Evolutionary conservation across 2,113 vertebrate species (phyloP), one percentile per base, ranked within the genome.

Genomic region (Centropristis striata): DNA sequence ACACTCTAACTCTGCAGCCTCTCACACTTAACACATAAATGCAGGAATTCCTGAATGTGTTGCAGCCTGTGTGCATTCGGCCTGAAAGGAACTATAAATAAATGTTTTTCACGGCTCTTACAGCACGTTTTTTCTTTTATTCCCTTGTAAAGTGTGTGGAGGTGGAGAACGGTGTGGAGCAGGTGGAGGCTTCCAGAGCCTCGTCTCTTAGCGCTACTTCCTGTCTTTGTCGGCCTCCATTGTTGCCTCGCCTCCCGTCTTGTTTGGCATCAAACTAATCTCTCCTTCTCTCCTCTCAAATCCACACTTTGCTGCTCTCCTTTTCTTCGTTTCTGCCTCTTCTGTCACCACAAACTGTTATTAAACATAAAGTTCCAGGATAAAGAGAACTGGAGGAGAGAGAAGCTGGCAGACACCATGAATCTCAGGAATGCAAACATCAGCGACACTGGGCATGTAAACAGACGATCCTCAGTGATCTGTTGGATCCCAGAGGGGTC

Each of bases 161-260:
- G 41, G 54, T 75, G 65, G 70, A 71, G 67, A 65, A 9, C 39
- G 68, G 74, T 71, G 58, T 8, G 39, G 68, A 69, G 74, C 88
- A 90, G 86, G 88, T 90, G 88, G 71, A 86, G 80, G 86, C 83
- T 84, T 90, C 70, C 81, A 73, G 63, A 69, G 49, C 37, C 60
- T 79, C 13, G 66, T 47, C 67, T 84, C 57, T 63, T 59, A 9
- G 28, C 77, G 67, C 81, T 53, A 54, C 85, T 93, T 94, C 94
- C 93, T 71, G 85, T 85, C 85, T 93, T 93, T 93, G 92, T 93
- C 80, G 4, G 64, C 44, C 49, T 55, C 51, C 74, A 83, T 92
- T 93, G 90, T 92, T 79, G 67, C 85, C 64, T 78, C 50, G 41
- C 71, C 77, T 70, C 39, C 57, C 58, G 65, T 84, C 64, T 84